Percentiles rank a stretch among this genome's conserved stretches.
Conservation (phyloP, 1,140 invertebrate species). For the Solen grandis region DNA sequence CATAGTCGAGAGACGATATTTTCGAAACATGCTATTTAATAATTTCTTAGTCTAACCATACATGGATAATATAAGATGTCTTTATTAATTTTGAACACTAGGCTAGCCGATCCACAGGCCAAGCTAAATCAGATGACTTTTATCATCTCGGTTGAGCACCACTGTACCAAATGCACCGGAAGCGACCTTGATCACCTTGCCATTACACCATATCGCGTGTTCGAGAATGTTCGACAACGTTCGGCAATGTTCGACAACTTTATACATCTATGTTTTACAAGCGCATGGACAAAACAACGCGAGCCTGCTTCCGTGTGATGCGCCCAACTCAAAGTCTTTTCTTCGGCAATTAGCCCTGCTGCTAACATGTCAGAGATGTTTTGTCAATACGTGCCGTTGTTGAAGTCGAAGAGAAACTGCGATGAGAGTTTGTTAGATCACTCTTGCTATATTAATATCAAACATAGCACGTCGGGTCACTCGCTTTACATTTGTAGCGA, state of each 20-base stretch:
- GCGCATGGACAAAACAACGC: not conserved
- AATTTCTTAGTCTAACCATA: no score
- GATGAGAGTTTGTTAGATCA: not conserved
- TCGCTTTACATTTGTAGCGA: constrained; percentile 25
- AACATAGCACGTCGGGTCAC: constrained; percentile 43
- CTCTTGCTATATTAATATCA: constrained; percentile 40
- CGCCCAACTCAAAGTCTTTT: constrained; percentile 23
- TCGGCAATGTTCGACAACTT: constrained; percentile 43
- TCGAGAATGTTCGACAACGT: constrained; percentile 38
- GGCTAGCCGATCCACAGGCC: no score
- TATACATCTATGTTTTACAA: constrained; percentile 39
- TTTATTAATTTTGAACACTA: no score
- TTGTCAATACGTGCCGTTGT: constrained; percentile 4
- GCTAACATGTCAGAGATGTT: not conserved
- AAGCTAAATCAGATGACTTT: no score
- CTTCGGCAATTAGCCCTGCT: constrained; percentile 10
- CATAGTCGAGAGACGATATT: no score
- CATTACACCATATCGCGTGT: constrained; percentile 39
- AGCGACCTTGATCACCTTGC: constrained; percentile 35
- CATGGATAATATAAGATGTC: no score
- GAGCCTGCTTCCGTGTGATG: constrained; percentile 4
- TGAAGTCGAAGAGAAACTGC: not conserved
- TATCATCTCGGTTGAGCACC: no score
- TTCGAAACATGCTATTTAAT: no score
- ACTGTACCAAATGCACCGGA: constrained; percentile 39